Evolutionary conservation across 1,140 invertebrate genomes (phyloP).

Genomic region (Ephestia elutella): DNA sequence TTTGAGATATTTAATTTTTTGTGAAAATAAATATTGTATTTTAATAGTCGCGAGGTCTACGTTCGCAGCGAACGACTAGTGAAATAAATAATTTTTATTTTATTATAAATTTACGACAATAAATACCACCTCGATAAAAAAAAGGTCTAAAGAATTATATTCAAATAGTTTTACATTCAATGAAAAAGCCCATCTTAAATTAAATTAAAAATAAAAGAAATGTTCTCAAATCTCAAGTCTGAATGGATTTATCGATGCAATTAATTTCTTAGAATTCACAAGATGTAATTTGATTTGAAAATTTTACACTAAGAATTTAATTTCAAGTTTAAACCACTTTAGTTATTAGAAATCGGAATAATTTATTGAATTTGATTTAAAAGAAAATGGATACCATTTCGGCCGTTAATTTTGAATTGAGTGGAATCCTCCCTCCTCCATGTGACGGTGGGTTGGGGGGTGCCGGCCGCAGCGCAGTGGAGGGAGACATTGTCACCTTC

Average conservation of each 20-base stretch:
- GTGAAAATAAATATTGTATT: too few species aligned
- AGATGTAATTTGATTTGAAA: neutral
- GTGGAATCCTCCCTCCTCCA: conserved; percentile 86
- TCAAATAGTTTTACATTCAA: too few species aligned
- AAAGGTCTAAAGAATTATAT: too few species aligned
- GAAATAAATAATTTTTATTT: too few species aligned
- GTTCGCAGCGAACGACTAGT: too few species aligned
- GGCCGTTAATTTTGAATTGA: conserved; percentile 70
- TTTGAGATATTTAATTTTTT: too few species aligned
- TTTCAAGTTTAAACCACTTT: too few species aligned
- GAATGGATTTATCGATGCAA: neutral
- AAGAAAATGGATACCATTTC: conserved; percentile 22
- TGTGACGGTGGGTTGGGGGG: conserved; percentile 84
- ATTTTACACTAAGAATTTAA: neutral
- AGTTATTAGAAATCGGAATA: too few species aligned
- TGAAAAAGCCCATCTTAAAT: neutral
- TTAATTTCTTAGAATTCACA: neutral
- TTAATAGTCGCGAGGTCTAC: too few species aligned
- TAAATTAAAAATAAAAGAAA: neutral
- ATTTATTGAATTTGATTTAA: too few species aligned
- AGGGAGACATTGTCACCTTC: conserved; percentile 88
- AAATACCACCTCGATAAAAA: too few species aligned
- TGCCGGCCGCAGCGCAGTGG: conserved; percentile 84
- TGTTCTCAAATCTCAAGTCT: neutral
- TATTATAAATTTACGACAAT: too few species aligned